Evolutionary conservation across 2,797 vertebrate genomes (phyloP), one percentile per base, ranked within the genome.

Genomic region (Darevskia mixta): DNA sequence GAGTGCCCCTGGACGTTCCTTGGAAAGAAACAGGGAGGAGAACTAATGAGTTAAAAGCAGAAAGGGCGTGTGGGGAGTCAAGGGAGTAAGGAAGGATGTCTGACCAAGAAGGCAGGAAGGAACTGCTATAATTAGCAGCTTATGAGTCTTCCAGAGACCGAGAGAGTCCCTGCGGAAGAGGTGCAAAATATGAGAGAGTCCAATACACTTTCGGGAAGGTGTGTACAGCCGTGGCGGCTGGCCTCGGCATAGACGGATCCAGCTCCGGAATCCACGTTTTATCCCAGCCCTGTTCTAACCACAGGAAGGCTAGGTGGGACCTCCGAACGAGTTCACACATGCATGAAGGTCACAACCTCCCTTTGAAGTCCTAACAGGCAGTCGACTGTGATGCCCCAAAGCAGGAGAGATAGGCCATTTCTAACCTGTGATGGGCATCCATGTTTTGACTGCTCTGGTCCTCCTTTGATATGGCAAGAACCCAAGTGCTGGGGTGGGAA

Each of bases 41-140:
- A 23, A 9, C 17, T 8, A 9, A 61, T 6, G 15, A n/a, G 58
- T n/a, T 45, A n/a, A 67, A 32, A 5, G 75, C 38, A 23, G 23
- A 61, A 38, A 2, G 67, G 43, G 82, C 3, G 49, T 32, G 82
- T 32, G n/a, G 61, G 73, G 58, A 43, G 3, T 27, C 5, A 15
- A 67, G 72, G 81, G 58, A 88, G 25, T 2, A 2, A 82, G 61
- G 45, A 55, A 49, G 72, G 86, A 77, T 77, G 80, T 23, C 43
- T 69, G 66, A 66, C 15, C n/a, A 38, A n/a, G 20, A 7, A 1
- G 8, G 10, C 71, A 78, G 81, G 73, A 88, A 88, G 87, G 87
- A 88, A 88, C 45, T 78, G 32, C 73, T 83, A 73, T 78, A 58
- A 88, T 83, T 88, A 78, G 81, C 43, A 38, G 64, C 73, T 29